Base-by-base conservation (phyloP, 2,113 vertebrate species). In the Ciconia boyciana region DNA sequence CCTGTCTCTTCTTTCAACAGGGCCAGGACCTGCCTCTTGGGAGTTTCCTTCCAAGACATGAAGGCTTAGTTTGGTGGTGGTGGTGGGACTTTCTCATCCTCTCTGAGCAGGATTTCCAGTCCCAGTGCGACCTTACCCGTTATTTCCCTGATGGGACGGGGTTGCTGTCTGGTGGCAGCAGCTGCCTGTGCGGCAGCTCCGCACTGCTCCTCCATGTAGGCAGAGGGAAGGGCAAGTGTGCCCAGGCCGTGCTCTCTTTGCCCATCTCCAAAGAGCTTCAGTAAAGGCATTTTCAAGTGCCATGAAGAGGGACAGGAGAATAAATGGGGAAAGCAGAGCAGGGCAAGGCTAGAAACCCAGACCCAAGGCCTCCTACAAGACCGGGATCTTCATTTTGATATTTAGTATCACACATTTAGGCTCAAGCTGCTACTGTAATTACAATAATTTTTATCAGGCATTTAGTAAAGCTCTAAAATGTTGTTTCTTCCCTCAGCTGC, bases 121-220 rank as follows among this genome's bases (percentile, higher is more conserved):
- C 49, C 57, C 46, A 49, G 29, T 31, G 31, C 0, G 1, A 18
- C 10, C 20, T 28, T 83, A 41, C 21, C 72, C 3, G 0, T 64
- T 52, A 52, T 57, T 87, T 44, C 57, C 29, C 20, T n/a, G 25
- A 8, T 20, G 61, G 72, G 41, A 65, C 0, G 0, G n/a, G 34
- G 3, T 43, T 79, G 32, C n/a, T 80, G 48, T 21, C 54, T 77
- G 72, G 9, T 20, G 36, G 54, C 21, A 51, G 57, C 75, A 80
- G 22, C 36, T 65, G 44, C 36, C 24, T 41, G 12, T 16, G 26
- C 0, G 2, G 36, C 48, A 81, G 52, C 14, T 88, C 61, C 1
- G 0, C 3, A 8, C 60, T 55, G 12, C 8, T 76, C 11, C 22
- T 31, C 10, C 0, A 1, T 2, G 0, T 0, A 32, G 34, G 18